These are phyloP conservation scores for Chesias legatella DNA, from an alignment of 2,888 invertebrate genomes.

Conservation along the genomic window DNA sequence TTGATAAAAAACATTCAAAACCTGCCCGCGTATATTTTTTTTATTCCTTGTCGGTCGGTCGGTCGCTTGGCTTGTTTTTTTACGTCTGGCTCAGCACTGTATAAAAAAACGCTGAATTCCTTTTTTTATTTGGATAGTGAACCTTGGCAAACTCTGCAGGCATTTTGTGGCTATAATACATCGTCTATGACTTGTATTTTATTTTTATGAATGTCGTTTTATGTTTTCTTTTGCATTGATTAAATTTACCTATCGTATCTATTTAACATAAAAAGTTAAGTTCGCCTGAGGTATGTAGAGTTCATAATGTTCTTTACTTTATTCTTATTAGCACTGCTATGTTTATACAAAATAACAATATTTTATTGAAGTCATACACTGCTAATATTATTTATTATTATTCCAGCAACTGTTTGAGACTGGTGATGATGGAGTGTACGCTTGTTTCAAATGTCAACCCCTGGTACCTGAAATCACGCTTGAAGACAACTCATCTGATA, in stretches of 20 bases:
- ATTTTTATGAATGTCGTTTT: slow-evolving; percentile 6
- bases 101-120: slow-evolving; percentile 60
- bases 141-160: slow-evolving; percentile 49
- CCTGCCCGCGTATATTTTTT: slow-evolving; percentile 76
- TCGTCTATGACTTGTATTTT: slow-evolving; percentile 11
- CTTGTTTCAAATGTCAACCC: slow-evolving; percentile 75
- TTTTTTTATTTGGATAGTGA: slow-evolving; percentile 55
- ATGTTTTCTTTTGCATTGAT: background rate
- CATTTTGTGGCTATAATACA: slow-evolving; percentile 22
- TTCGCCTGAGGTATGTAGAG: too few species aligned
- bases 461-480: slow-evolving; percentile 72
- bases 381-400: slow-evolving; percentile 7
- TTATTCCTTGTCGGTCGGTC: slow-evolving; percentile 46
- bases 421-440: slow-evolving; percentile 64
- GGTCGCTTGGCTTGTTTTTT: slow-evolving; percentile 66
- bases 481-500: slow-evolving; percentile 47
- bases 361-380: too few species aligned
- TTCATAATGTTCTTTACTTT: too few species aligned
- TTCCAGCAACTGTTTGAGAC: slow-evolving; percentile 74
- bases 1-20: slow-evolving; percentile 64
- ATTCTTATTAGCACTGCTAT: too few species aligned
- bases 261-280: too few species aligned
- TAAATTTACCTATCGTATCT: background rate
- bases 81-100: slow-evolving; percentile 72
- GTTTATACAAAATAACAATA: too few species aligned